Conservation (phyloP, 2,888 invertebrate species). For the Sympetrum striolatum region DNA sequence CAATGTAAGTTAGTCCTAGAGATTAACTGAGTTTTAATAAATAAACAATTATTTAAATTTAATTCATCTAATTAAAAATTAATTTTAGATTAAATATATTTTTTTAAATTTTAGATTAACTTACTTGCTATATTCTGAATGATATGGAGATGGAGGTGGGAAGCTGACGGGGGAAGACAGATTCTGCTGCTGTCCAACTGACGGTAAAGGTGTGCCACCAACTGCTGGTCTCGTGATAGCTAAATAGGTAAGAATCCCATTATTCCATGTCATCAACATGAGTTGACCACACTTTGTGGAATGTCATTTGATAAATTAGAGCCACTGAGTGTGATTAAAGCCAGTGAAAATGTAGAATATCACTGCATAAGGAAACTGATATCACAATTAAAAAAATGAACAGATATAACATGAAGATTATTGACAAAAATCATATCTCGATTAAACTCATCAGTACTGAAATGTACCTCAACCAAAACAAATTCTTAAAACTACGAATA, state of each 20-base stretch:
- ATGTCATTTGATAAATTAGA: no score
- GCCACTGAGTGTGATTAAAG: no score
- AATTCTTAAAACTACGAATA: no score
- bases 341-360: neutral
- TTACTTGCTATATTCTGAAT: conserved; percentile 83
- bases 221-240: neutral
- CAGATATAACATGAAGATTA: no score
- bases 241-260: neutral
- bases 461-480: no score
- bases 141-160: conserved; percentile 78
- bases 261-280: no score
- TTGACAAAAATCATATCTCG: no score
- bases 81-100: neutral
- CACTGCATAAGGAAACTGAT: neutral
- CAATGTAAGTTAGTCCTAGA: neutral
- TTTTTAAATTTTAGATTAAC: no score
- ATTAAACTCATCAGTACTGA: no score
- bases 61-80: neutral
- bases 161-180: conserved; percentile 75
- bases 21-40: neutral
- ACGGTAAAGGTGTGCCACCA: conserved; percentile 58
- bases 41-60: neutral
- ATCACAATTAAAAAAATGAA: no score
- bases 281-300: no score
- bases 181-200: conserved; percentile 61